These are phyloP conservation scores for Oscheius onirici DNA, from an alignment of 2,888 invertebrate genomes.

Conservation along the genomic window DNA sequence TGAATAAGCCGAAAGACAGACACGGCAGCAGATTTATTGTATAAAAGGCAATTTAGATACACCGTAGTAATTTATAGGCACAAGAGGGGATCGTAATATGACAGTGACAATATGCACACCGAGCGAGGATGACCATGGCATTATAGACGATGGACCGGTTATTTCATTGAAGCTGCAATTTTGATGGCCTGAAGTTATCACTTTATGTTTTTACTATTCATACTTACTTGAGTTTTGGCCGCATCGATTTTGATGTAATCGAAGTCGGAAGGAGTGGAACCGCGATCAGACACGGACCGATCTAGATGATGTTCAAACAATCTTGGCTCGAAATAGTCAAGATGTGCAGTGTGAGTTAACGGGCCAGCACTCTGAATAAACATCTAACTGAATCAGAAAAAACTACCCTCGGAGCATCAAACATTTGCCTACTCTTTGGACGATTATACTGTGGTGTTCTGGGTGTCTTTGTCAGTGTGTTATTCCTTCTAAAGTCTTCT, in stretches of 20 bases:
- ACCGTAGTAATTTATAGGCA: conserved; percentile 3
- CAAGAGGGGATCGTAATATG: conserved; percentile 6
- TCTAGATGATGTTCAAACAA: conserved; percentile 4
- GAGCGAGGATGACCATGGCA: neutral
- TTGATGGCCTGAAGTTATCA: conserved; percentile 9
- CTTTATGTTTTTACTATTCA: neutral
- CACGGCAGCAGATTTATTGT: conserved; percentile 6
- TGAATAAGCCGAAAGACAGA: conserved; percentile 22
- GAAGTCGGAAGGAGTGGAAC: conserved; percentile 18
- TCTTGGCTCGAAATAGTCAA: conserved; percentile 28
- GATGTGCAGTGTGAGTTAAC: neutral
- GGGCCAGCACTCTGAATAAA: conserved; percentile 25
- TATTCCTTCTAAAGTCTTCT: neutral
- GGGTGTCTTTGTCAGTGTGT: neutral
- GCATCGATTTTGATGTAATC: conserved; percentile 30
- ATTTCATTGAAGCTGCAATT: conserved; percentile 13
- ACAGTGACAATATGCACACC: neutral
- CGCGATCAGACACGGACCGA: neutral
- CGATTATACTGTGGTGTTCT: conserved; percentile 5
- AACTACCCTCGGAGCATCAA: conserved; percentile 21
- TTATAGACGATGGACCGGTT: neutral
- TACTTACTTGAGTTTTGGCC: conserved; percentile 18
- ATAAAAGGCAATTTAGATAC: neutral
- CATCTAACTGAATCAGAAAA: neutral
- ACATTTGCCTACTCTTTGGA: neutral